Percentiles rank a stretch among this genome's conserved stretches.
Conservation (phyloP, 1,140 invertebrate genomes). For the Ostrea denselamellosa region DNA sequence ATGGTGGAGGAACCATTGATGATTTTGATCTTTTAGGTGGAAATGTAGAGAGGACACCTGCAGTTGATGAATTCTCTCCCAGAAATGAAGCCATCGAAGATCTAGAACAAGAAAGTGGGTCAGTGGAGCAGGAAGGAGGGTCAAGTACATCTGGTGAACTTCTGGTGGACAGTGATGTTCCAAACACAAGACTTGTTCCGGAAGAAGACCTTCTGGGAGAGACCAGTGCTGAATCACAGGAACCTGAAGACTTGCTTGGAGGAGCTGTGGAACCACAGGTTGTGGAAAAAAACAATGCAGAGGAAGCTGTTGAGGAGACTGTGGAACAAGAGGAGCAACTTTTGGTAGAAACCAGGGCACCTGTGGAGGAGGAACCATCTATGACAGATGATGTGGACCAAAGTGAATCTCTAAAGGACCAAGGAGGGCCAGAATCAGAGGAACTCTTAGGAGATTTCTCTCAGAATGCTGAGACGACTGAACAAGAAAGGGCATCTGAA, state of each 20-base stretch:
- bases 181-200: constrained; percentile 10
- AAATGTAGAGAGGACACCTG: constrained; percentile 14
- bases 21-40: neutral
- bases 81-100: constrained; percentile 13
- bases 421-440: neutral
- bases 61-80: neutral
- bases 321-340: constrained; percentile 11
- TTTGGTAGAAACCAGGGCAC: neutral
- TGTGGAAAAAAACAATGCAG: neutral
- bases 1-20: neutral
- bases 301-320: neutral
- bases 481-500: neutral
- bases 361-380: neutral
- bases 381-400: constrained; percentile 1
- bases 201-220: neutral
- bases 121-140: neutral
- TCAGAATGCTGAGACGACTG: neutral
- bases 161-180: constrained; percentile 15
- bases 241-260: neutral
- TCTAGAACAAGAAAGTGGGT: constrained; percentile 21
- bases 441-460: neutral
- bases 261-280: neutral
- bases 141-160: constrained; percentile 12
- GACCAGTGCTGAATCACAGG: neutral
- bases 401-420: constrained; percentile 7